Base-by-base conservation (phyloP, 2,797 vertebrate species). In the Triplophysa yarkandensis region DNA sequence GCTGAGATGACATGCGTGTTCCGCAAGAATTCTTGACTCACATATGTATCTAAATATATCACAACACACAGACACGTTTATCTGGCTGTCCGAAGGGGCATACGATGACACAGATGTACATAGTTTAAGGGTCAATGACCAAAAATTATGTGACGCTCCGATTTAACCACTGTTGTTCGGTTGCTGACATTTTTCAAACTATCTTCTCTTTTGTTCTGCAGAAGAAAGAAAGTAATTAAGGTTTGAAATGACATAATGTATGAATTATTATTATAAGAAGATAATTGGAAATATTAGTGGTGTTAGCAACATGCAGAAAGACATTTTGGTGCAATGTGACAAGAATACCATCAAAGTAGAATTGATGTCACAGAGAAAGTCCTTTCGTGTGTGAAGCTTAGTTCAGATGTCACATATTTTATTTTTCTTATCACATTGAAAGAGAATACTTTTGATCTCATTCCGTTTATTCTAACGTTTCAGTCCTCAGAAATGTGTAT, bases 31-130 rank as follows among this genome's bases (percentile, higher is more conserved):
- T 11, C 30, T 19, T 62, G 27, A 48, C 55, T 44, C 44, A 44
- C 14, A 32, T 17, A 34, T 61, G 19, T n/a, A 21, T 9, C 19
- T 19, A 67, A 36, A 52, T 36, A 66, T 66, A 68, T 54, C 30
- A n/a, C 21, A 14, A 39, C 46, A 17, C 17, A 57, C 6, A n/a
- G 55, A 36, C 21, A 27, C 11, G 21, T 27, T 54, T 39, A 39
- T 48, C n/a, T 25, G 36, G 50, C 23, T 6, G 50, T 9, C 46
- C 6, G 5, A 32, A 16, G 1, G 64, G 21, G 19, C 19, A 23
- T 11, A 10, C 32, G 44, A 25, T 19, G 19, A 19, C 3, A 4
- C 30, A 30, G 41, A 30, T 23, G 10, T 43, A 25, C 4, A n/a
- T 44, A 43, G 23, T 5, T 17, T 3, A 17, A 43, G 39, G 14